Conservation (phyloP, 2,113 vertebrate genomes). For the Grammomys dolichurus region DNA sequence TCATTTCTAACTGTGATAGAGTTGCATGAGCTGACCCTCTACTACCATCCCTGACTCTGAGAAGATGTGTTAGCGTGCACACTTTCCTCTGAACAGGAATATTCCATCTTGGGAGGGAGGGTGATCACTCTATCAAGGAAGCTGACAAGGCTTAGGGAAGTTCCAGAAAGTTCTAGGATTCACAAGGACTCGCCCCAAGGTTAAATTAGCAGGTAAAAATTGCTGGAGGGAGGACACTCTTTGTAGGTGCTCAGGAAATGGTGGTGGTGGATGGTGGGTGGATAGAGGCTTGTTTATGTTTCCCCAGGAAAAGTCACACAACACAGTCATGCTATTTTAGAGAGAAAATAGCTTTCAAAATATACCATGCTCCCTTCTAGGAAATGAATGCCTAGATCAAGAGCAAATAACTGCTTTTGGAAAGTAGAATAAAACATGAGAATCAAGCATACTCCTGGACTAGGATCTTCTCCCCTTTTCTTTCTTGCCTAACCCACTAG, state of each 20-base stretch:
- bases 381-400: neutral
- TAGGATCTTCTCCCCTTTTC: neutral
- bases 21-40: neutral
- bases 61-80: neutral
- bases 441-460: neutral
- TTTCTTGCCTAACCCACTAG: neutral
- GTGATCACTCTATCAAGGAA: neutral
- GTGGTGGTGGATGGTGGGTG: neutral
- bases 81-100: neutral
- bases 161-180: neutral
- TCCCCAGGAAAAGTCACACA: neutral
- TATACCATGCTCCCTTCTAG: neutral
- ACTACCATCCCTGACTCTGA: neutral
- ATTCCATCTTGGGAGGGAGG: neutral
- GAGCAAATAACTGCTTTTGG: slow-evolving; percentile 17
- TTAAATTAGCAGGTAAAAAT: neutral
- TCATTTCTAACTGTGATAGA: neutral
- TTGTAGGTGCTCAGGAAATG: neutral
- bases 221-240: neutral
- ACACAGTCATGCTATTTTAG: neutral
- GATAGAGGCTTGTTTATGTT: neutral
- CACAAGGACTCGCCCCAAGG: neutral
- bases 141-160: neutral
- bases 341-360: slow-evolving; percentile 33
- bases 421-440: neutral